phyloP scores from a whole-genome alignment of 2,113 vertebrate species.

The Asarcornis scutulata region DNA sequence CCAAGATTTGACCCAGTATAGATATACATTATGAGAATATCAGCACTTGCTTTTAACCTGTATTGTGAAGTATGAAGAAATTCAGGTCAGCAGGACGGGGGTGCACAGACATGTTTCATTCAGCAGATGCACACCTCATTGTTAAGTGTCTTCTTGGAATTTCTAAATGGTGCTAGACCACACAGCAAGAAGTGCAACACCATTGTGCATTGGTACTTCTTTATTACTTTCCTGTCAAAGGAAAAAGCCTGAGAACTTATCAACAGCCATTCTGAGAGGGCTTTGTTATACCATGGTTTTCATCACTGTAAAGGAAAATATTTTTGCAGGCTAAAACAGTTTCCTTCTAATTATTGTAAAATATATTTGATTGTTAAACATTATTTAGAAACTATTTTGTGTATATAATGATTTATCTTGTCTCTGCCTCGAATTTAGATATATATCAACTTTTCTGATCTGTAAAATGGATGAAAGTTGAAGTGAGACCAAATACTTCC shows the following conservation, averaged over 20 bases:
- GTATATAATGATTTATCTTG: not conserved
- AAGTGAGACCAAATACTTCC: not conserved
- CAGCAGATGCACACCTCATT: not conserved
- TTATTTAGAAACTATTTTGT: not conserved
- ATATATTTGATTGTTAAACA: not conserved
- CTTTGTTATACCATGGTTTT: not conserved
- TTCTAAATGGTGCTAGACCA: not conserved
- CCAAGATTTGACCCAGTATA: not conserved
- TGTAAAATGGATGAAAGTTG: not conserved
- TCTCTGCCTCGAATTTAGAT: not conserved
- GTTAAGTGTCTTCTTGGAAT: not conserved
- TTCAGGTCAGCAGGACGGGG: not conserved
- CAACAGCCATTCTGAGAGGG: not conserved
- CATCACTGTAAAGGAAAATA: not conserved
- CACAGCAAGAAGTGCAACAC: not conserved
- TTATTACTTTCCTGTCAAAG: not conserved
- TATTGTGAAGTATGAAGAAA: not conserved
- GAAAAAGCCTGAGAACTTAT: not conserved
- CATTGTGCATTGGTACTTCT: not conserved
- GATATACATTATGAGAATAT: not conserved
- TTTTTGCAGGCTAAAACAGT: not conserved
- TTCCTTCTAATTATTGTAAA: not conserved
- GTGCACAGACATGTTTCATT: not conserved
- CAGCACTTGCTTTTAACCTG: not conserved
- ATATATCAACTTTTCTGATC: not conserved